Base-by-base conservation (phyloP, 2,888 invertebrate genomes). In the Eristalis tenax region DNA sequence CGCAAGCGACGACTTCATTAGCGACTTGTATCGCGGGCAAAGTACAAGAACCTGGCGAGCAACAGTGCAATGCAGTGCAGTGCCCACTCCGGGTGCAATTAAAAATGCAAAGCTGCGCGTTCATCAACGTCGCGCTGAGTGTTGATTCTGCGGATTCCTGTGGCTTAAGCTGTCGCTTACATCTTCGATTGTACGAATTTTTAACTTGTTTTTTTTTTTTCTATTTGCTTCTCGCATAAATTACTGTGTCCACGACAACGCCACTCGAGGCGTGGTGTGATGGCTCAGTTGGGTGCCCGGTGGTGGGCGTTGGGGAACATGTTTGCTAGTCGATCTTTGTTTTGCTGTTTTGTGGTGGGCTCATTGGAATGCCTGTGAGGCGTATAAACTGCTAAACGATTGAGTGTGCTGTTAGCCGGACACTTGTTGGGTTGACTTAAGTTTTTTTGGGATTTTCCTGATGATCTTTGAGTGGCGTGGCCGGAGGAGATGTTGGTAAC, bases 41-140 rank as follows among this genome's bases (percentile, higher is more conserved):
- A 50, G 56, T 73, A 68, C 61, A 65, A 80, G 80, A 80, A 80
- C 80, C 59, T 66, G 59, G 15, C 70, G n/a, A 59, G 59, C 32
- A 1, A 5, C 6, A 6, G 65, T 79, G 69, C 38, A 59, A 8
- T 13, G 18, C 66, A 18, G 63, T 63, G 56, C 26, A 18, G 50
- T 50, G 43, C 43, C n/a, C 43, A n/a, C 22, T 66, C 26, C 15
- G 64, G 71, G 66, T 66, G 61, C 73, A 74, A 73, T 80, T 73
- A 74, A 68, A 74, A 74, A 80, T 80, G 73, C 80, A 74, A 80
- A 74, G 74, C 66, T 73, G 50, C 80, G 68, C 68, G 73, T 68
- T 74, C 74, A 80, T 73, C 80, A 32, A 32, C 80, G 66, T 71
- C 35, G 11, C 43, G n/a, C 59, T 23, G 59, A n/a, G 23, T 63